phyloP scores from a whole-genome alignment of 2,797 vertebrate genomes.

The Neosalanx taihuensis region DNA sequence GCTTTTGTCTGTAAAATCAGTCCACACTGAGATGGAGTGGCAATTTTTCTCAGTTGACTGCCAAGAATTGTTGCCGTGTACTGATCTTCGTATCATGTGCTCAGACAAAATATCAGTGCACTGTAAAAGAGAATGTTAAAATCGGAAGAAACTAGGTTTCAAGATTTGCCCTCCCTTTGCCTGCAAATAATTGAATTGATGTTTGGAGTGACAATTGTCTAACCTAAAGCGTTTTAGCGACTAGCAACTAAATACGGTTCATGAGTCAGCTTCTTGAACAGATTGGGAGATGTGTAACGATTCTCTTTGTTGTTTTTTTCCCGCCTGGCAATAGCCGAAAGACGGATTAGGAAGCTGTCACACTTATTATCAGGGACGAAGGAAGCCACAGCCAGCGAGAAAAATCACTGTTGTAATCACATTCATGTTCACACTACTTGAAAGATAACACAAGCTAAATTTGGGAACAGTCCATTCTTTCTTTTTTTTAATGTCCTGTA shows the following conservation, averaged over 20 bases:
- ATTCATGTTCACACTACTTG: conserved; percentile 32
- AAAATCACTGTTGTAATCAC: conserved; percentile 42
- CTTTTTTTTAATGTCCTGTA: conserved; percentile 32
- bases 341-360: conserved; percentile 39
- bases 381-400: conserved; percentile 27
- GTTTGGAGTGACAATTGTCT: neutral
- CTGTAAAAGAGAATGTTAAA: neutral
- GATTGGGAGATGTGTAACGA: conserved; percentile 19
- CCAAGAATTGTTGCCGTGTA: neutral
- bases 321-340: conserved; percentile 36
- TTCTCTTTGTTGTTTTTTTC: neutral
- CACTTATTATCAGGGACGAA: conserved; percentile 40
- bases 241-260: conserved; percentile 24
- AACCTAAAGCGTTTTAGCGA: neutral
- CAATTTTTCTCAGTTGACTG: neutral
- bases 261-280: conserved; percentile 36
- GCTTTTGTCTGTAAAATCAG: conserved; percentile 14
- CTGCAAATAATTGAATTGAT: neutral
- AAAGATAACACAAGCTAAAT: conserved; percentile 32
- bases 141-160: neutral
- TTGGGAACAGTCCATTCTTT: conserved; percentile 42
- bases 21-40: neutral
- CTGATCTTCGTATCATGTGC: neutral
- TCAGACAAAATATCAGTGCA: neutral
- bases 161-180: too few relatives aligned